Conservation (phyloP, 1,140 invertebrate species). For the Choristoneura fumiferana region DNA sequence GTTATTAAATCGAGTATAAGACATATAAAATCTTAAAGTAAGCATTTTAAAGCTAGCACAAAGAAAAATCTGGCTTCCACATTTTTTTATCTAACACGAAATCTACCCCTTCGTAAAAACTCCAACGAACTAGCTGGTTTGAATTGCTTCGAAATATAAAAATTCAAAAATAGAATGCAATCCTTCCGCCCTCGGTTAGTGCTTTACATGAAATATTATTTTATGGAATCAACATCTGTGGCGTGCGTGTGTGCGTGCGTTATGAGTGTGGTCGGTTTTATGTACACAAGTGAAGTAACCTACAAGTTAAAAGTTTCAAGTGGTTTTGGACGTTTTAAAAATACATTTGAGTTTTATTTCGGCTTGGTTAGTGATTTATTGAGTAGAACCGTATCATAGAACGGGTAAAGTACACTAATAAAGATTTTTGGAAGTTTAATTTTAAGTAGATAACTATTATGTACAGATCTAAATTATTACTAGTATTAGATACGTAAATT, state of each 20-base stretch:
- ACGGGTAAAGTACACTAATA: too few relatives aligned
- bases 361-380: too few relatives aligned
- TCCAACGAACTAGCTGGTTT: constrained; percentile 47
- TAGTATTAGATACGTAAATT: too few relatives aligned
- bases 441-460: too few relatives aligned
- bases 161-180: constrained; percentile 76
- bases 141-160: constrained; percentile 73
- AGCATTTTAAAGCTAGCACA: neutral
- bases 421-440: too few relatives aligned
- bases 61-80: neutral
- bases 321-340: constrained; percentile 69
- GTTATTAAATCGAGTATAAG: too few relatives aligned
- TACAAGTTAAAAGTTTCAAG: constrained; percentile 72
- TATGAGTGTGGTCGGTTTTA: constrained; percentile 58
- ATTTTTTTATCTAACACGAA: constrained; percentile 1
- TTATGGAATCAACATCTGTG: constrained; percentile 77
- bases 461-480: too few relatives aligned
- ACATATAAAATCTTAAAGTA: too few relatives aligned
- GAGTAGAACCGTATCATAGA: too few relatives aligned
- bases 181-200: constrained; percentile 75
- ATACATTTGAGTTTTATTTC: constrained; percentile 23
- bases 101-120: constrained; percentile 25
- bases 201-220: constrained; percentile 79
- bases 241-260: constrained; percentile 49
- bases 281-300: constrained; percentile 73